A percentile compares a stretch with the other conserved stretches of the same genome.
Conservation (phyloP, 2,797 vertebrate species). For the Hybognathus amarus region DNA sequence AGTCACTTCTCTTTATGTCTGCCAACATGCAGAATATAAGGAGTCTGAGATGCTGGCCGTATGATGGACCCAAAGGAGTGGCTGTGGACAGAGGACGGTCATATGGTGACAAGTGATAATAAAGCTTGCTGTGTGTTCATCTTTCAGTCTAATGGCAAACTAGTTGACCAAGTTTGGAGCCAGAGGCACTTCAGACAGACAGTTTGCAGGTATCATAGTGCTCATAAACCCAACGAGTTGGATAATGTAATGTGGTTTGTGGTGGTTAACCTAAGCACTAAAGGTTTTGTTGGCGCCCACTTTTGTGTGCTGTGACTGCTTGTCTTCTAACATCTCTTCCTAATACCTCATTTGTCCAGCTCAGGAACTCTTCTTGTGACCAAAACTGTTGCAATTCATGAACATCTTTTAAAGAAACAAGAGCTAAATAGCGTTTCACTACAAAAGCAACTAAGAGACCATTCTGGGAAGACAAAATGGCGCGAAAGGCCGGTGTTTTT, state of each 20-base stretch:
- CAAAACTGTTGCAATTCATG: slow-evolving; percentile 2
- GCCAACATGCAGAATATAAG: slow-evolving; percentile 83
- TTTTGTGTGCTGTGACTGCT: slow-evolving; percentile 36
- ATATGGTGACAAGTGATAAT: slow-evolving; percentile 98
- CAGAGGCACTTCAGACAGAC: slow-evolving; percentile 88
- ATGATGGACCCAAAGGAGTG: slow-evolving; percentile 95
- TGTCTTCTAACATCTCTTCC: slow-evolving; percentile 34
- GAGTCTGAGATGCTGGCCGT: slow-evolving; percentile 88
- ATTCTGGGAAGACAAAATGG: slow-evolving; percentile 24
- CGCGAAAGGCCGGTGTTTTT: background rate
- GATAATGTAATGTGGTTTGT: background rate
- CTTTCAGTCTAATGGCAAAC: slow-evolving; percentile 95
- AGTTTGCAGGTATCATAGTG: slow-evolving; percentile 85
- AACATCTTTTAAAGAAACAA: background rate
- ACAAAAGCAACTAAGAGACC: background rate
- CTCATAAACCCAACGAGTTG: background rate
- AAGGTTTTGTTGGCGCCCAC: background rate
- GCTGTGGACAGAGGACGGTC: slow-evolving; percentile 92
- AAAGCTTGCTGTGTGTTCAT: slow-evolving; percentile 98
- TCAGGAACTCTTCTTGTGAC: slow-evolving; percentile 10
- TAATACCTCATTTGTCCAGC: slow-evolving; percentile 20
- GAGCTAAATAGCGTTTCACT: background rate
- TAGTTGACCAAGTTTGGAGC: slow-evolving; percentile 94
- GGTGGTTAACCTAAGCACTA: background rate
- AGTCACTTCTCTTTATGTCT: background rate